Evolutionary conservation across 2,888 invertebrate species (phyloP), one percentile per base, ranked within the genome.

Genomic region (Dendrolimus houi): DNA sequence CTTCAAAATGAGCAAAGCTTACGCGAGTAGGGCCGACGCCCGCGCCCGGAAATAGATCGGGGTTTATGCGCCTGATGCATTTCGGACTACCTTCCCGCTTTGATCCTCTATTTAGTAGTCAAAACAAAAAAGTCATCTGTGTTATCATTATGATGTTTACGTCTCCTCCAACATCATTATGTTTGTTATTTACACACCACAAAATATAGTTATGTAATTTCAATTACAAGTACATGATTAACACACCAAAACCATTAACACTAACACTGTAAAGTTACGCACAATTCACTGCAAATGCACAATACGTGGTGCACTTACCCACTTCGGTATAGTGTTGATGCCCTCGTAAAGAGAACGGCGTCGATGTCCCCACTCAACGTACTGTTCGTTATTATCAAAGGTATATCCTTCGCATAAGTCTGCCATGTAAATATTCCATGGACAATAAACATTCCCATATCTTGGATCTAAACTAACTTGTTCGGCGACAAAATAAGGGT

Each of bases 41-140:
- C 81, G 86, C 78, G 83, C 82, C 84, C 88, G 85, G 85, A 89
- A 88, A 89, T 88, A 89, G 89, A 89, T 83, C 82, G 70, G 75
- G 78, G 77, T 77, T 78, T 76, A 77, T 75, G 77, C 81, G 83
- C 75, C 78, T 79, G 81, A 75, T 85, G 82, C 87, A 87, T 86
- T 82, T 79, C 79, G 75, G 72, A 79, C 55, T 80, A 79, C 82
- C 81, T 58, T 79, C 75, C 70, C 74, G 71, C 80, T 82, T 84
- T 81, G 79, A 83, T 82, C 74, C 70, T 64, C 67, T 69, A 77
- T 81, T 78, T 79, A 79, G 75, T 71, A 69, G 65, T 62, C 69
- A 66, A 69, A 75, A 75, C 66, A 68, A 62, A 61, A 70, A 68
- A 60, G 47, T 47, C 12, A 47, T 47, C 47, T 47, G 9, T 47